These are phyloP conservation scores for Coracias cyanogaster DNA, from an alignment of 2,797 vertebrate species.

Conservation along the genomic window DNA sequence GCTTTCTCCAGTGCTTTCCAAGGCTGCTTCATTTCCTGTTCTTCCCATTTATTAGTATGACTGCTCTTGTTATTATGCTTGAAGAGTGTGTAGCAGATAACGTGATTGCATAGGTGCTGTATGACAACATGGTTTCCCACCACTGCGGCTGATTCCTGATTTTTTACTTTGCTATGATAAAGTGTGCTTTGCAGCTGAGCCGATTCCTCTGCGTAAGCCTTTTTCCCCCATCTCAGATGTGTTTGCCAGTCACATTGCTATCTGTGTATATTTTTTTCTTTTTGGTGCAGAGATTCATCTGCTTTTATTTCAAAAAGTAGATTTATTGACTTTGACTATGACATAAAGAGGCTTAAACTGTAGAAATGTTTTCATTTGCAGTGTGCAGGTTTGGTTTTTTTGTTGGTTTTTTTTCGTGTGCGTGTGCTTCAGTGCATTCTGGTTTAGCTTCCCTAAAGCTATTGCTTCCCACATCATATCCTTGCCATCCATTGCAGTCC, in stretches of 20 bases:
- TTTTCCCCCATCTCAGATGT: constrained; percentile 76
- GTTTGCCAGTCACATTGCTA: constrained; percentile 96
- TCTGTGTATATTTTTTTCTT: constrained; percentile 79
- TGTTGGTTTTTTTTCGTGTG: neutral
- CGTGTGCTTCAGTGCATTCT: constrained; percentile 69
- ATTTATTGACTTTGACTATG: constrained; percentile 67
- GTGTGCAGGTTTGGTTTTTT: neutral
- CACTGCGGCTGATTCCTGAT: constrained; percentile 64
- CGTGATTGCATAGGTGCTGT: constrained; percentile 59
- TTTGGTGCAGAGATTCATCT: constrained; percentile 78
- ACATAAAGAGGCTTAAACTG: constrained; percentile 65
- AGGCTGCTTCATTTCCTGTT: constrained; percentile 70
- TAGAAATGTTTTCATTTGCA: constrained; percentile 75
- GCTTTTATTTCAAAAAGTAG: constrained; percentile 77
- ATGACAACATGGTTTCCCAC: constrained; percentile 76
- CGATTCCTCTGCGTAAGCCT: constrained; percentile 73
- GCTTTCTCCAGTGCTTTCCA: constrained; percentile 73
- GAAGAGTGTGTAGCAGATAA: constrained; percentile 60
- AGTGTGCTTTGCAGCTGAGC: constrained; percentile 81
- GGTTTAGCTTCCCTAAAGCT: constrained; percentile 75
- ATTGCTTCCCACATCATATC: constrained; percentile 67
- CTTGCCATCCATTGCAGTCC: constrained; percentile 68
- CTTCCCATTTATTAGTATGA: constrained; percentile 61
- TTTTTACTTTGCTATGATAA: constrained; percentile 78
- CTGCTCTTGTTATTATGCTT: constrained; percentile 74